Evolutionary conservation across 2,888 invertebrate species (phyloP), one percentile per base, ranked within the genome.

Genomic region (Ernsta delagoae): DNA sequence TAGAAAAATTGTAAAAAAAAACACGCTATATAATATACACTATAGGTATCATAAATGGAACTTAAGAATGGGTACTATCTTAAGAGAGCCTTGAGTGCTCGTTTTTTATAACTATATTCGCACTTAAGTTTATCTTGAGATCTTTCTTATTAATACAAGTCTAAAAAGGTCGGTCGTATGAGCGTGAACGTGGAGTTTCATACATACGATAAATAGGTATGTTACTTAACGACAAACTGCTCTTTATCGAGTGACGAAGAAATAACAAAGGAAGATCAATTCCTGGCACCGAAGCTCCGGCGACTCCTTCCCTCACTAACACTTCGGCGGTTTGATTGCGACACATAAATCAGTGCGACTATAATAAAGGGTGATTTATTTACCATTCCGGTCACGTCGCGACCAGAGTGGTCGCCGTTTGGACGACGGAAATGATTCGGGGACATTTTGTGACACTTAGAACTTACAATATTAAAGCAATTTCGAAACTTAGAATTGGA

Each of bases 281-380:
- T 43, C 5, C 59, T 24, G 24, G 50, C 50, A 43, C 8, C 11
- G 41, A 12, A 16, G 12, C 16, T 16, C 59, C 11, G 36, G 16
- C 60, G 60, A 48, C 11, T 60, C 31, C 34, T 43, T 63, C 54
- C 64, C 16, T 11, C 34, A 24, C 64, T 56, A 65, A 64, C 64
- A 53, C 53, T 56, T 53, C 53, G 62, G 78, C 70, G 75, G 77
- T 77, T 83, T 83, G 84, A 85, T 85, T 82, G 83, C 82, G 70
- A 74, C 68, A 71, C 77, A 82, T 85, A 85, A 83, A 84, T 86
- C 86, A 83, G 77, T 36, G 71, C 41, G 65, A 82, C 83, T 83
- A 85, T 88, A 88, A 89, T 87, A 84, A 85, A 81, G 78, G 78
- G 74, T 85, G 86, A 88, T 89, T 90, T 89, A 89, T 89, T 85